Evolutionary conservation across 1,140 invertebrate genomes (phyloP).

Genomic region (Drepana arcuata): DNA sequence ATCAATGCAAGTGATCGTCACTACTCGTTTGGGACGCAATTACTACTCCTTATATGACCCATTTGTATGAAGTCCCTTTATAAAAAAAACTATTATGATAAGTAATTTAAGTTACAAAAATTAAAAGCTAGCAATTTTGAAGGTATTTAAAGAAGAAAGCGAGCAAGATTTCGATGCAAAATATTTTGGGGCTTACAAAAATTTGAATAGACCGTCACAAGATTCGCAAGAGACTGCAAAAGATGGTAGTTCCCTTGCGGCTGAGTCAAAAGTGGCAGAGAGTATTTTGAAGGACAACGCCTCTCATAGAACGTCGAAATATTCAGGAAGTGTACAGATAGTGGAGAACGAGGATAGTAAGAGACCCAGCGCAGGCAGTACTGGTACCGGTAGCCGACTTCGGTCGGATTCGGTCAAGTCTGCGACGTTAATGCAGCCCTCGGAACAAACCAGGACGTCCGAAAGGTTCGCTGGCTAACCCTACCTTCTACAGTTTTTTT

Average conservation of each 20-base stretch:
- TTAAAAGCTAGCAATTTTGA: not conserved
- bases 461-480: too few species aligned
- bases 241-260: too few species aligned
- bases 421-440: conserved; percentile 16
- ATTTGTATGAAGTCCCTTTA: conserved; percentile 45
- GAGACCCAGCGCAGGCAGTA: conserved; percentile 14
- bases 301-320: too few species aligned
- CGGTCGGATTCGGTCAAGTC: conserved; percentile 5
- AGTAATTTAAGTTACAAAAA: not conserved
- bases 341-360: conserved; percentile 3
- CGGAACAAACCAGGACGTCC: conserved; percentile 16
- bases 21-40: conserved; percentile 37
- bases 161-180: conserved; percentile 57
- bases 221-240: too few species aligned
- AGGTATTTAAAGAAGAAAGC: conserved; percentile 45
- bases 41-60: conserved; percentile 67
- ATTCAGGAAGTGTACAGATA: conserved; percentile 10
- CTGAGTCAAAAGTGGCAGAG: not conserved
- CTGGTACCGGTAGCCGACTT: too few species aligned
- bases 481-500: too few species aligned
- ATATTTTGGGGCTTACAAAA: conserved; percentile 49
- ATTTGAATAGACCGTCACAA: too few species aligned
- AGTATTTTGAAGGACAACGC: conserved; percentile 3
- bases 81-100: too few species aligned
- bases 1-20: conserved; percentile 66